These are phyloP conservation scores for Lithobates sylvaticus DNA, from an alignment of 2,797 vertebrate species.

Conservation along the genomic window DNA sequence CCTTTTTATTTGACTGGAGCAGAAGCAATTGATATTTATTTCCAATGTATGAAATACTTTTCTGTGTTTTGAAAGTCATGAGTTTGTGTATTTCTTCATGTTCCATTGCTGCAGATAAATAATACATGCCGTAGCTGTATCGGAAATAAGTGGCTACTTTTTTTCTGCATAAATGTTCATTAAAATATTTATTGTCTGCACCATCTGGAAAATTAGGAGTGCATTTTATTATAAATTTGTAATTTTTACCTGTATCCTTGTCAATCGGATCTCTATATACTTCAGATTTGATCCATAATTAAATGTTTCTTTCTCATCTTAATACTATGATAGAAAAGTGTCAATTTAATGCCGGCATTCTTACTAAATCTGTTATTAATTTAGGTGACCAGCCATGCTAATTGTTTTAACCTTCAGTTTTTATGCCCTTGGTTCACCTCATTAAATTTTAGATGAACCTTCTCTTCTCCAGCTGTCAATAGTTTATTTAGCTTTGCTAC, in stretches of 20 bases:
- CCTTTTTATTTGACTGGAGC: no score
- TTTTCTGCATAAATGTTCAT: not conserved
- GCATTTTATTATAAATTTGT: not conserved
- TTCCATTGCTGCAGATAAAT: not conserved
- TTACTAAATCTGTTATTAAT: constrained; percentile 49
- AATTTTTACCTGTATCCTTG: not conserved
- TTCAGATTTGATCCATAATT: not conserved
- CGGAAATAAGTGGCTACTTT: not conserved
- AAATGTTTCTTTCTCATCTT: constrained; percentile 2
- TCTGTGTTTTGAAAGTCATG: no score
- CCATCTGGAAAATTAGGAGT: not conserved
- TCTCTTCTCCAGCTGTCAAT: constrained; percentile 56
- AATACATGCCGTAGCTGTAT: not conserved
- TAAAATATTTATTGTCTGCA: not conserved
- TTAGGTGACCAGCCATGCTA: constrained; percentile 56
- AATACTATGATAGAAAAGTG: constrained; percentile 31
- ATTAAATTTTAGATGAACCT: constrained; percentile 60
- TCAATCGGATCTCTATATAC: not conserved
- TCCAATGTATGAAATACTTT: no score
- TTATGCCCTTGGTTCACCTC: constrained; percentile 58
- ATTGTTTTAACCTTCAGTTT: constrained; percentile 62
- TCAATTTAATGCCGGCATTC: constrained; percentile 40
- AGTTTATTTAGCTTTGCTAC: constrained; percentile 50
- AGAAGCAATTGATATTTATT: no score
- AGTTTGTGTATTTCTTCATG: no score